Evolutionary conservation across 2,797 vertebrate species (phyloP).

Genomic region (Eulemur albifrons): DNA sequence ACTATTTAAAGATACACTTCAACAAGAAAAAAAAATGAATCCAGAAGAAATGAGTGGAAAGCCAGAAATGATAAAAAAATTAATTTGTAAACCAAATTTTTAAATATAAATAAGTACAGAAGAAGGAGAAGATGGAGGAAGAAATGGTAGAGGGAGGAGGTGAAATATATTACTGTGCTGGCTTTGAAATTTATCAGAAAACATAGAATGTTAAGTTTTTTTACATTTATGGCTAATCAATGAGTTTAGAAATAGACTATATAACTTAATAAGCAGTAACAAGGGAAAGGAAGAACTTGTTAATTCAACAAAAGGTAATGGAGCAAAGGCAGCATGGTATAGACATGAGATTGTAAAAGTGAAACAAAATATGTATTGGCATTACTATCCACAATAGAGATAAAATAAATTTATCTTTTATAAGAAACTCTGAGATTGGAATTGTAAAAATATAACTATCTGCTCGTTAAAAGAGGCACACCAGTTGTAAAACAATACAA

Average conservation of each 20-base stretch:
- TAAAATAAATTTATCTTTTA: not conserved
- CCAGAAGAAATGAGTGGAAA: not conserved
- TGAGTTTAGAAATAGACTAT: not conserved
- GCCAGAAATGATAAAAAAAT: not conserved
- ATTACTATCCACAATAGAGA: not conserved
- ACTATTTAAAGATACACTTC: not conserved
- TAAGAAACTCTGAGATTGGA: not conserved
- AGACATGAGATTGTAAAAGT: not conserved
- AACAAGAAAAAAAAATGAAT: not conserved
- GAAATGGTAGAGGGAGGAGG: fast-evolving
- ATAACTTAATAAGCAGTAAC: not conserved
- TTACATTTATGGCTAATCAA: not conserved
- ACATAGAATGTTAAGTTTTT: not conserved
- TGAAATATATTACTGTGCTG: not conserved
- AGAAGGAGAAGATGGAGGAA: not conserved
- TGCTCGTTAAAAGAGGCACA: not conserved
- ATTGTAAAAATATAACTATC: not conserved
- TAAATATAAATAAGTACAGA: not conserved
- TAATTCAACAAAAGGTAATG: not conserved
- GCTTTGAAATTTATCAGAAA: not conserved
- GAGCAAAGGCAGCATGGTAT: not conserved
- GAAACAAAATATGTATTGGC: not conserved
- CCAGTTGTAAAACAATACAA: not conserved
- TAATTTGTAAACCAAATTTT: not conserved
- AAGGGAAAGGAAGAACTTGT: not conserved